Conservation (phyloP, 2,888 invertebrate species). For the Drosophila paramelanica region DNA sequence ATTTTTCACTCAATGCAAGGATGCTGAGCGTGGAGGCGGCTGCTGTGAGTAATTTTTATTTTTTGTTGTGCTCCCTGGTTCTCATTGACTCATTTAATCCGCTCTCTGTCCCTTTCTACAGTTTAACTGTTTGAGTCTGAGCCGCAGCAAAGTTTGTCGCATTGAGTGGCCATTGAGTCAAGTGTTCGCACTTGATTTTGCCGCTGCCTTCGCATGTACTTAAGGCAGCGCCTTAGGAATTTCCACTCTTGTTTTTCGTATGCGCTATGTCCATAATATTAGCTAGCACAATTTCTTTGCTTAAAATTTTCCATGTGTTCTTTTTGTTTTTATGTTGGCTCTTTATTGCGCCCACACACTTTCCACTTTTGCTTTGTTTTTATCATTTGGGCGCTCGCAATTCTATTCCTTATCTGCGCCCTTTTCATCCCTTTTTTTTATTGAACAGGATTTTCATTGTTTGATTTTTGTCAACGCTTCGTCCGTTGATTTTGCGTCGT, state of each 20-base stretch:
- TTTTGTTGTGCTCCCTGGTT: background rate
- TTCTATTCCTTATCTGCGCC: conserved; percentile 60
- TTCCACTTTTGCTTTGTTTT: conserved; percentile 57
- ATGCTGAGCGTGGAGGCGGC: background rate
- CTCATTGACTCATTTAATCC: background rate
- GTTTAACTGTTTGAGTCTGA: conserved; percentile 9
- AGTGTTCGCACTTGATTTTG: conserved; percentile 69
- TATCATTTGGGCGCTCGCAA: conserved; percentile 48
- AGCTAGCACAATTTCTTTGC: conserved; percentile 57
- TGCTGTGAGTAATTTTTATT: background rate
- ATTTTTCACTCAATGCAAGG: conserved; percentile 4
- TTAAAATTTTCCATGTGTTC: background rate
- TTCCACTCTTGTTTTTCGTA: conserved; percentile 21
- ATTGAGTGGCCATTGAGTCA: conserved; percentile 72
- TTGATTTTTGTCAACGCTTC: conserved; percentile 78
- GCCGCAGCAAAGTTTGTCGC: conserved; percentile 40
- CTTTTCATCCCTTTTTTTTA: conserved; percentile 47
- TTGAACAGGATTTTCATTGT: conserved; percentile 72
- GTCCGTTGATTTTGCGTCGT: conserved; percentile 25
- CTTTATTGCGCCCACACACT: conserved; percentile 62
- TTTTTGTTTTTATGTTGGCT: conserved; percentile 44
- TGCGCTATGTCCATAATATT: conserved; percentile 58
- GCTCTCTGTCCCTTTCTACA: conserved; percentile 8
- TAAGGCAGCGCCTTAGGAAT: conserved; percentile 11
- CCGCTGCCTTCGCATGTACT: conserved; percentile 23